Conservation (phyloP, 2,113 vertebrate genomes). For the Potamarius usumacintae region DNA sequence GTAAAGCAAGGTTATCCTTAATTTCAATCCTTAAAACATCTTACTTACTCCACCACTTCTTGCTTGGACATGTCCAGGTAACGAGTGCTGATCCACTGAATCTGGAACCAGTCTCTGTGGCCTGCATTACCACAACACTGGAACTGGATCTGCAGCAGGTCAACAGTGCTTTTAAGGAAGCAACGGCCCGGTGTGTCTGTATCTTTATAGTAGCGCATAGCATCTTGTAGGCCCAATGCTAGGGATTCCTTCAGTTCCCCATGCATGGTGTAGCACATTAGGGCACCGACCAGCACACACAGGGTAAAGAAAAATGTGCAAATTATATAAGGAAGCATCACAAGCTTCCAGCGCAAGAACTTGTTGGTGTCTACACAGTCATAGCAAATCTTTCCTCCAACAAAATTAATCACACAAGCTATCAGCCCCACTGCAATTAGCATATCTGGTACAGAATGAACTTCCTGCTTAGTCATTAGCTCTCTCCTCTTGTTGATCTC, state of each 20-base stretch:
- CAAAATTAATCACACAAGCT: constrained; percentile 84
- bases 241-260: constrained; percentile 81
- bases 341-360: constrained; percentile 84
- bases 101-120: constrained; percentile 85
- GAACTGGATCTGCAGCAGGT: constrained; percentile 84
- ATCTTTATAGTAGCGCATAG: constrained; percentile 85
- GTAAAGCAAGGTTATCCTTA: not conserved
- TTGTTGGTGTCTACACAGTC: constrained; percentile 82
- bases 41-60: constrained; percentile 82
- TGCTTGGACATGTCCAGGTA: constrained; percentile 84
- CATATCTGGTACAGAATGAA: constrained; percentile 79
- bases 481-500: constrained; percentile 82
- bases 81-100: constrained; percentile 85
- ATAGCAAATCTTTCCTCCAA: constrained; percentile 86
- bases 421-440: constrained; percentile 82
- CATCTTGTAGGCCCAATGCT: constrained; percentile 75
- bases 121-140: constrained; percentile 84
- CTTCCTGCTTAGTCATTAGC: constrained; percentile 76
- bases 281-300: constrained; percentile 79
- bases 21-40: not conserved
- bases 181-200: constrained; percentile 85
- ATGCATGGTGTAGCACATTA: constrained; percentile 82
- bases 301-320: constrained; percentile 84
- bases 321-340: constrained; percentile 83
- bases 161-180: constrained; percentile 82